These are phyloP conservation scores for Oncorhynchus gorbuscha DNA, from an alignment of 2,113 vertebrate genomes.

Conservation along the genomic window DNA sequence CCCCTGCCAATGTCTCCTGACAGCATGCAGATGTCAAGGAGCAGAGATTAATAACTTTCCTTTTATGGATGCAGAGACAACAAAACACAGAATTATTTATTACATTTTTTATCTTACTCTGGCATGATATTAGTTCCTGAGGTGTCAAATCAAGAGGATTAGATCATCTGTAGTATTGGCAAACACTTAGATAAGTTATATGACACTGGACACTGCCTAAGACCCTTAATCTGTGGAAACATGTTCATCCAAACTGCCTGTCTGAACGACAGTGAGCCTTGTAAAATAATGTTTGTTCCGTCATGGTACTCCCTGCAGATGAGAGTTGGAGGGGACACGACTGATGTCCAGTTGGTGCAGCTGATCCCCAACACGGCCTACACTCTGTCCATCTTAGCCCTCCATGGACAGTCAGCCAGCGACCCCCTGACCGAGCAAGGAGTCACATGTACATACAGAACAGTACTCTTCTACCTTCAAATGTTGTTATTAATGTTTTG, in stretches of 20 bases:
- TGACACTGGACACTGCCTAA: too few relatives aligned
- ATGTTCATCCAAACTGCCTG: too few relatives aligned
- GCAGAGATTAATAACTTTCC: constrained; percentile 1
- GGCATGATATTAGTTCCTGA: constrained; percentile 45
- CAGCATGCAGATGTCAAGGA: constrained; percentile 38
- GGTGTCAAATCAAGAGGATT: constrained; percentile 47
- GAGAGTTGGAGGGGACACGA: constrained; percentile 78
- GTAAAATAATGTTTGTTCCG: constrained; percentile 14
- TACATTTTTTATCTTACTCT: constrained; percentile 52
- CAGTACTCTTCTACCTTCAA: neutral
- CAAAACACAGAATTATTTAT: constrained; percentile 29
- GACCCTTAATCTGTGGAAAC: too few relatives aligned
- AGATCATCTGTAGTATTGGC: constrained; percentile 24
- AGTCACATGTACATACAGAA: constrained; percentile 83
- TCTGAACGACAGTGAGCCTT: neutral
- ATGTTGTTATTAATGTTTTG: too few relatives aligned
- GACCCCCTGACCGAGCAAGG: constrained; percentile 84
- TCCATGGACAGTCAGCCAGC: constrained; percentile 79
- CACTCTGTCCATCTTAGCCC: constrained; percentile 79
- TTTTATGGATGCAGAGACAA: constrained; percentile 31
- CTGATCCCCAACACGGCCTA: constrained; percentile 89
- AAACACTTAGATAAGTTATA: constrained; percentile 13
- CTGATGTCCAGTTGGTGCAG: constrained; percentile 82
- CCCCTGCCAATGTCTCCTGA: too few relatives aligned
- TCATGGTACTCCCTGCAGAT: constrained; percentile 73